Conservation (phyloP, 2,797 vertebrate species). For the Hoplostethus mediterraneus region DNA sequence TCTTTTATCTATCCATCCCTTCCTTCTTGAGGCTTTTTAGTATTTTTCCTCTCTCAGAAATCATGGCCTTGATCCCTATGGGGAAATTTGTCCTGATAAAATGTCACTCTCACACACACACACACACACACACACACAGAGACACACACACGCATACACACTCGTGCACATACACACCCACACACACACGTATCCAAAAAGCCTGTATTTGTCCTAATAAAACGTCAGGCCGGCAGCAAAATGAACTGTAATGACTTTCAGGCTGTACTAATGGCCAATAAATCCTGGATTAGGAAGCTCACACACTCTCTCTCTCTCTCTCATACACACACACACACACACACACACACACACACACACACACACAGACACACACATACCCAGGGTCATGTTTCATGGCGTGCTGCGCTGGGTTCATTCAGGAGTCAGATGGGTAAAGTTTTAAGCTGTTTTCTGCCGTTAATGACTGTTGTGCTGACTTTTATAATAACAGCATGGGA, state of each 20-base stretch:
- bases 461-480: constrained; percentile 80
- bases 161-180: constrained; percentile 27
- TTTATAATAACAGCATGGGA: constrained; percentile 80
- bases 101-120: constrained; percentile 67
- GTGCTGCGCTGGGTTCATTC: constrained; percentile 80
- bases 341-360: constrained; percentile 35
- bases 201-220: constrained; percentile 89
- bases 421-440: constrained; percentile 82
- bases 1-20: constrained; percentile 68
- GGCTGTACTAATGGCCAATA: constrained; percentile 91
- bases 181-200: constrained; percentile 72
- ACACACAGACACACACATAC: constrained; percentile 56
- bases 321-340: constrained; percentile 36
- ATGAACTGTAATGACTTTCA: constrained; percentile 91
- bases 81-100: constrained; percentile 84
- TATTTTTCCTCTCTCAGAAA: constrained; percentile 74
- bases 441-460: constrained; percentile 77
- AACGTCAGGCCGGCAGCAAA: constrained; percentile 88
- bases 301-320: constrained; percentile 60
- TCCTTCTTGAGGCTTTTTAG: constrained; percentile 76
- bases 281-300: constrained; percentile 87
- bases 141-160: constrained; percentile 65
- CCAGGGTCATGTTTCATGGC: constrained; percentile 80
- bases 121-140: constrained; percentile 49
- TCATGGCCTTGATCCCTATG: constrained; percentile 76